Evolutionary conservation across 2,113 vertebrate species (phyloP).

Genomic region (Laticauda laticaudata): DNA sequence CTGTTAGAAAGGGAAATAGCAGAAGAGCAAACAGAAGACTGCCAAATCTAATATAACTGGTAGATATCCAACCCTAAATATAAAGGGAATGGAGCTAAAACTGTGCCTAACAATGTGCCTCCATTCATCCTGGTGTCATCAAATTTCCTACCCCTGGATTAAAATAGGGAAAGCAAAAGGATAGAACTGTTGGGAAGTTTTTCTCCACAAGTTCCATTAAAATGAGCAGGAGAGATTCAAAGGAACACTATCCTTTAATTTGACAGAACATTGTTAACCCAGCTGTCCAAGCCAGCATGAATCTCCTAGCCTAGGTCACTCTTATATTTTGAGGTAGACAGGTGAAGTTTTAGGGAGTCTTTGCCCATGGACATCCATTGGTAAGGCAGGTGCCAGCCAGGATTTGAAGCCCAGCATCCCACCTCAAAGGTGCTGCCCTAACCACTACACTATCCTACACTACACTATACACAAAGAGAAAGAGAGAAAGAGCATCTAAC

Average conservation of each 20-base stretch:
- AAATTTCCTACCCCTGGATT: background rate
- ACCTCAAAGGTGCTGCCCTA: too few species aligned
- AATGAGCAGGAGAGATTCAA: background rate
- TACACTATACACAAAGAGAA: too few species aligned
- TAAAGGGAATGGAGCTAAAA: background rate
- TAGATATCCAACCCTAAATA: background rate
- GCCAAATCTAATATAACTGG: background rate
- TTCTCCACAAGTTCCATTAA: background rate
- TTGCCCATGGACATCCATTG: background rate
- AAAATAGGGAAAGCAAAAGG: background rate
- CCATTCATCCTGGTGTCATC: background rate
- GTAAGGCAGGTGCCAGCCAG: background rate
- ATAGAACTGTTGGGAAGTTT: background rate
- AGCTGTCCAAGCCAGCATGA: background rate
- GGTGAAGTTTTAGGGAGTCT: background rate
- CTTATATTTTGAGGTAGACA: background rate
- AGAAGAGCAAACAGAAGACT: background rate
- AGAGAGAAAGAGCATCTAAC: background rate
- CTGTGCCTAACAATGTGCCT: background rate
- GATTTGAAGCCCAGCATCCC: background rate
- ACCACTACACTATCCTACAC: too few species aligned
- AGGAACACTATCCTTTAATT: background rate
- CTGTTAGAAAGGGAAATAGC: background rate
- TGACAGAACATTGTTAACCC: background rate
- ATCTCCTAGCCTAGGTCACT: background rate